Conservation (phyloP, 2,888 invertebrate genomes). For the Mesochorus sp. region DNA sequence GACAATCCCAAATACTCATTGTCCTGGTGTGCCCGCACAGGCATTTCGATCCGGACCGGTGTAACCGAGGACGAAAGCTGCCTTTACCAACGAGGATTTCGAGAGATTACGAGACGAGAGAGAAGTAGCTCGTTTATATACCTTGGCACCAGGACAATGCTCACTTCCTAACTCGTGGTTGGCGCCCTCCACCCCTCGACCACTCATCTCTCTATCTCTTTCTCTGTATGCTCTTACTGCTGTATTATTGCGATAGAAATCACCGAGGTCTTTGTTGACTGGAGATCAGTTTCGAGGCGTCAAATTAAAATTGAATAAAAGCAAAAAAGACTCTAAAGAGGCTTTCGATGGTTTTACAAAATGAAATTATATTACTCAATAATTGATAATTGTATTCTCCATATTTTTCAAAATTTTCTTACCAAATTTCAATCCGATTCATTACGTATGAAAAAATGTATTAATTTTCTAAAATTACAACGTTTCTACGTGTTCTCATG, state of each 20-base stretch:
- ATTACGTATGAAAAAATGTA: too few relatives aligned
- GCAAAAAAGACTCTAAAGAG: too few relatives aligned
- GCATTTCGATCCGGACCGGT: conserved; percentile 30
- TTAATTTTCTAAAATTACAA: too few relatives aligned
- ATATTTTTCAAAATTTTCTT: too few relatives aligned
- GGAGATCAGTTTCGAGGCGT: not conserved
- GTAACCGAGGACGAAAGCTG: conserved; percentile 35
- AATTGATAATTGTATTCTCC: too few relatives aligned
- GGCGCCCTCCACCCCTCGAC: not conserved
- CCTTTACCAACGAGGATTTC: conserved; percentile 37
- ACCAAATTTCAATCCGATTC: too few relatives aligned
- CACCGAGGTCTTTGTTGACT: not conserved
- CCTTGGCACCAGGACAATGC: conserved; percentile 41
- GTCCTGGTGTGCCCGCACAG: conserved; percentile 20
- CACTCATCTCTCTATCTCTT: too few relatives aligned
- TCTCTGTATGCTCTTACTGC: not conserved
- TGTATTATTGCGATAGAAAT: conserved; percentile 37
- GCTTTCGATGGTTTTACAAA: too few relatives aligned
- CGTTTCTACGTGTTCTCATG: too few relatives aligned
- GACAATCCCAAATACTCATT: conserved; percentile 25
- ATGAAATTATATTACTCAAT: too few relatives aligned
- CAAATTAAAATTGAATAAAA: too few relatives aligned
- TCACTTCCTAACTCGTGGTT: conserved; percentile 23
- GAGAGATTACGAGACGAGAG: conserved; percentile 49
- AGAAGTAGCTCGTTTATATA: conserved; percentile 30